Evolutionary conservation across 2,888 invertebrate species (phyloP), one percentile per base, ranked within the genome.

Genomic region (Eupithecia centaureata): DNA sequence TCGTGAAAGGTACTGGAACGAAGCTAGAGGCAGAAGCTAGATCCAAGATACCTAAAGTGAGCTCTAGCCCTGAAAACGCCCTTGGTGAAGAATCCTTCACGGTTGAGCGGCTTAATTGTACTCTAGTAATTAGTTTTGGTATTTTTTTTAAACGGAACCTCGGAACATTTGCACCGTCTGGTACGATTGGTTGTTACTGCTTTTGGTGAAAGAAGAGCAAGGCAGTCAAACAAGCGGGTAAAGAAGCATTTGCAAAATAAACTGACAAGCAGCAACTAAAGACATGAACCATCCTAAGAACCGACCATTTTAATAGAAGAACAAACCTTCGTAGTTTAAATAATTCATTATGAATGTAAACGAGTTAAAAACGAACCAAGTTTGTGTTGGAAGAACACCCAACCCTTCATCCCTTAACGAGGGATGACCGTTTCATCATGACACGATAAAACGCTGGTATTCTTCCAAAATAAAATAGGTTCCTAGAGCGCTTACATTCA

Each of bases 21-120:
- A 52, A 27, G 52, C 25, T 13, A 51, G 22, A 15, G 15, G 13
- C 51, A 51, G 51, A 51, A 25, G 4, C 25, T 27, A 52, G 25
- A 27, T 52, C 7, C 7, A 27, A 52, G 25, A 27, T 52, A 5
- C 32, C 22, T 57, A 22, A 57, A 57, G n/a, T 56, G 57, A 32
- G 57, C 5, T 13, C 30, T 61, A 38, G 60, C 68, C 68, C 52
- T 64, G 68, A 58, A 52, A n/a, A 35, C 5, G 61, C 64, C 61
- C 68, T 68, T 64, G 61, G n/a, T 58, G 51, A 4, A 15, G 57
- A 65, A 71, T 56, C 65, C 71, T 76, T 73, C 68, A 67, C 73
- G 72, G 67, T 68, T 71, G 54, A 64, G 58, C 61, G 61, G 32
- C 30, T 52, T 42, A 64, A 66, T 60, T 57, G 63, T 66, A 57